Evolutionary conservation across 2,888 invertebrate species (phyloP).

Genomic region (Platerodrilus igneus): DNA sequence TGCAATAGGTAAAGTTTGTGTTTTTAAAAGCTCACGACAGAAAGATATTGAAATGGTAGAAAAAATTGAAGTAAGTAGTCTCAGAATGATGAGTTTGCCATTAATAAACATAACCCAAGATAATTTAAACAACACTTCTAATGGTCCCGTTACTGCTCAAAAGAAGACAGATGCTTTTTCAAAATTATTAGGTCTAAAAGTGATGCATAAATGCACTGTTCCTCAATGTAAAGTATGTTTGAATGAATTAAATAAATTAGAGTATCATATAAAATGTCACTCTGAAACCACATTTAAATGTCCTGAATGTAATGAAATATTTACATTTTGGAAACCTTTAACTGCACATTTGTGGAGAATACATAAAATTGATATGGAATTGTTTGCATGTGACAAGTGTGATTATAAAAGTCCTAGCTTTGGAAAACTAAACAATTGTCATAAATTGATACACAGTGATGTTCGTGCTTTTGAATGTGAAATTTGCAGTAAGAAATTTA

Average conservation of each 20-base stretch:
- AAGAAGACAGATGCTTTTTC: constrained; percentile 29
- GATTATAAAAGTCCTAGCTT: constrained; percentile 67
- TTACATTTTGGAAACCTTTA: constrained; percentile 60
- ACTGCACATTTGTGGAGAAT: constrained; percentile 75
- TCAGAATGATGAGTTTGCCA: constrained; percentile 10
- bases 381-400: constrained; percentile 72
- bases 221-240: constrained; percentile 56
- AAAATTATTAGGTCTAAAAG: constrained; percentile 26
- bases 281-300: constrained; percentile 51
- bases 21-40: constrained; percentile 1
- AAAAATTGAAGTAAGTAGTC: constrained; percentile 5
- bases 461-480: constrained; percentile 59
- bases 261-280: constrained; percentile 64
- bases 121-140: constrained; percentile 22
- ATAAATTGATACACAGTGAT: constrained; percentile 69
- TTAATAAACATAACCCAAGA: constrained; percentile 19
- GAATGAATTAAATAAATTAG: constrained; percentile 55
- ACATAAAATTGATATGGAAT: constrained; percentile 74
- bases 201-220: constrained; percentile 50
- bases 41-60: constrained; percentile 7
- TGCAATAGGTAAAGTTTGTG: not conserved
- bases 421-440: constrained; percentile 66
- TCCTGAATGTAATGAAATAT: constrained; percentile 60
- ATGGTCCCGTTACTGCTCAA: constrained; percentile 17
- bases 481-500: constrained; percentile 71